Conservation (phyloP, 2,113 vertebrate species). For the Spea bombifrons region DNA sequence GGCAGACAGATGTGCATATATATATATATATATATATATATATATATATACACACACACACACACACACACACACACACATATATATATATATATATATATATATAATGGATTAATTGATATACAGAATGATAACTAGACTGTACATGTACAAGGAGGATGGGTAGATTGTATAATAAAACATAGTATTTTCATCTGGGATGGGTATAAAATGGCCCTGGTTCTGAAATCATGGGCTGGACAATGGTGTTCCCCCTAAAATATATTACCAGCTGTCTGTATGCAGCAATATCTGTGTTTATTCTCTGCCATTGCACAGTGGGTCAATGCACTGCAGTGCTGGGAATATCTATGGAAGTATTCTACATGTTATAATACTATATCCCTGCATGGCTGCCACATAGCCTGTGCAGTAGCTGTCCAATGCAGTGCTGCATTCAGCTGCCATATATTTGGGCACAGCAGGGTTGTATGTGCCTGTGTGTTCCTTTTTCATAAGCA, state of each 20-base stretch:
- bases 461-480: neutral
- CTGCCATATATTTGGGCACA: neutral
- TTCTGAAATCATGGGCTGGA: no score
- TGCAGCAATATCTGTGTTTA: slow-evolving; percentile 14
- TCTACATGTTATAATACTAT: slow-evolving; percentile 21
- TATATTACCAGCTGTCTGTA: slow-evolving; percentile 6
- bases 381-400: slow-evolving; percentile 12
- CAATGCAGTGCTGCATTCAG: slow-evolving; percentile 15
- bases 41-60: no score
- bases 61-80: neutral
- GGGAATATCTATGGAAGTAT: slow-evolving; percentile 6
- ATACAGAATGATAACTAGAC: neutral
- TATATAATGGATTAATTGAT: neutral
- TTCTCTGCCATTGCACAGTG: slow-evolving; percentile 15
- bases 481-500: neutral
- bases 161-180: neutral
- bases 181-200: no score
- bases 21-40: no score
- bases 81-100: neutral
- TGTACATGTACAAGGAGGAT: neutral
- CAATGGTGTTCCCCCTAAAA: neutral
- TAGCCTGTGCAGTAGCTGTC: neutral
- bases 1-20: no score
- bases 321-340: slow-evolving; percentile 39
- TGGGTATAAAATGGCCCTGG: no score